A percentile compares a stretch with the other conserved stretches of the same genome.
Conservation (phyloP, 2,797 vertebrate species). For the Poeciliopsis paucimaculata region DNA sequence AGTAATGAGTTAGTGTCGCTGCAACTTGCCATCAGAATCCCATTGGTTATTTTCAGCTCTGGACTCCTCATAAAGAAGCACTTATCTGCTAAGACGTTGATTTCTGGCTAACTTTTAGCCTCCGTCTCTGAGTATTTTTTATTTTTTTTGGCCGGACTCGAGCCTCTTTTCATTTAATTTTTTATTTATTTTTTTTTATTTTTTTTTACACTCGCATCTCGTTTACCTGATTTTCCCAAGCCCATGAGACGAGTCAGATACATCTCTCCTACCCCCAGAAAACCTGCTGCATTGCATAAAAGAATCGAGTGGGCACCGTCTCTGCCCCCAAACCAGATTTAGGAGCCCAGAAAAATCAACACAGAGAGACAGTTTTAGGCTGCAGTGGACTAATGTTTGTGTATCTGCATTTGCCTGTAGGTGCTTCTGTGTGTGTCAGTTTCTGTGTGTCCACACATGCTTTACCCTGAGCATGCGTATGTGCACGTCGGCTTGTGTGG, state of each 20-base stretch:
- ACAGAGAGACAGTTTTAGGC: slow-evolving; percentile 79
- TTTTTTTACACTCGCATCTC: slow-evolving; percentile 64
- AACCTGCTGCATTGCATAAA: slow-evolving; percentile 81
- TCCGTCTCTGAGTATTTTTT: slow-evolving; percentile 32
- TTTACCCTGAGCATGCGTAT: slow-evolving; percentile 15
- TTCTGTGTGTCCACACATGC: slow-evolving; percentile 28
- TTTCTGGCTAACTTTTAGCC: slow-evolving; percentile 26
- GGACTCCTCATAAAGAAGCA: slow-evolving; percentile 8
- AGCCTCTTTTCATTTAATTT: slow-evolving; percentile 12
- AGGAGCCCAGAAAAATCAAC: slow-evolving; percentile 80
- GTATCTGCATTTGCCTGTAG: slow-evolving; percentile 81
- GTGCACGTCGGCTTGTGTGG: slow-evolving; percentile 39
- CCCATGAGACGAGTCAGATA: slow-evolving; percentile 70
- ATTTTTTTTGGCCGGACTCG: slow-evolving; percentile 17
- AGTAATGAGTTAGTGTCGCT: slow-evolving; percentile 22
- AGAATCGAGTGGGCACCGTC: slow-evolving; percentile 80
- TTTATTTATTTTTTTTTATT: slow-evolving; percentile 27
- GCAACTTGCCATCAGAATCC: slow-evolving; percentile 11
- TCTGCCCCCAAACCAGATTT: slow-evolving; percentile 80
- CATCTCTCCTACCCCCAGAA: slow-evolving; percentile 71
- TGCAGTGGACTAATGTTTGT: slow-evolving; percentile 79
- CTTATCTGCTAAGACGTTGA: slow-evolving; percentile 11
- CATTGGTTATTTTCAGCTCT: slow-evolving; percentile 7
- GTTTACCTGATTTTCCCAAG: slow-evolving; percentile 75
- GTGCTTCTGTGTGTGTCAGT: slow-evolving; percentile 58